Conservation (phyloP, 2,113 vertebrate species). For the Columba livia region DNA sequence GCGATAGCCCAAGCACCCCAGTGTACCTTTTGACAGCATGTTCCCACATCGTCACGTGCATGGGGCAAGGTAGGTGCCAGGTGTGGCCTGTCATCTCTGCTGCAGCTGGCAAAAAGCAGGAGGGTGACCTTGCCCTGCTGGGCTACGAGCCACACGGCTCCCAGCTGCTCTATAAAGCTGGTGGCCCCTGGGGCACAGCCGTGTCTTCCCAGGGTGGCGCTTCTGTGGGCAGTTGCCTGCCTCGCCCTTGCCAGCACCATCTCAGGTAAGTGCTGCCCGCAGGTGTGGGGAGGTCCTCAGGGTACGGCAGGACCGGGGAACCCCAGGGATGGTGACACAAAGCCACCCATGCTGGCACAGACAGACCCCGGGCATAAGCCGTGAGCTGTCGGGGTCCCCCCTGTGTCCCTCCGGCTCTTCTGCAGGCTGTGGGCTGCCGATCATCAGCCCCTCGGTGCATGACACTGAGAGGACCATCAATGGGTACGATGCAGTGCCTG, state of each 20-base stretch:
- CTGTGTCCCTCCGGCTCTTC: background rate
- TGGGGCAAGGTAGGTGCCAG: background rate
- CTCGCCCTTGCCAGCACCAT: background rate
- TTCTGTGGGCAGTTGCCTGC: background rate
- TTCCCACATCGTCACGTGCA: fast-evolving
- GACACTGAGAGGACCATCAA: slow-evolving; percentile 11
- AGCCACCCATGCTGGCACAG: background rate
- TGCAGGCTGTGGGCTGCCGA: background rate
- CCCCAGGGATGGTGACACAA: fast-evolving
- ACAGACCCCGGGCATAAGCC: fast-evolving
- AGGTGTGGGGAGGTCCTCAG: fast-evolving
- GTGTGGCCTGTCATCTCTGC: fast-evolving
- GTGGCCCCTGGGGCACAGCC: fast-evolving
- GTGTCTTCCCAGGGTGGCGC: background rate
- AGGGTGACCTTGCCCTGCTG: background rate
- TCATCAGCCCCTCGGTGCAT: background rate
- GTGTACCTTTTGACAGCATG: background rate
- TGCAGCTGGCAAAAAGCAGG: background rate
- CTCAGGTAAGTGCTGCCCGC: background rate
- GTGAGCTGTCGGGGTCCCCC: background rate
- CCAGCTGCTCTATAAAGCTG: background rate
- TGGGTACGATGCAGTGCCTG: background rate
- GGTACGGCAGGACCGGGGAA: background rate
- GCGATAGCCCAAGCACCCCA: background rate
- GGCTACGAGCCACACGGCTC: background rate